Evolutionary conservation across 2,113 vertebrate genomes (phyloP).

Genomic region (Baryphthengus martii): DNA sequence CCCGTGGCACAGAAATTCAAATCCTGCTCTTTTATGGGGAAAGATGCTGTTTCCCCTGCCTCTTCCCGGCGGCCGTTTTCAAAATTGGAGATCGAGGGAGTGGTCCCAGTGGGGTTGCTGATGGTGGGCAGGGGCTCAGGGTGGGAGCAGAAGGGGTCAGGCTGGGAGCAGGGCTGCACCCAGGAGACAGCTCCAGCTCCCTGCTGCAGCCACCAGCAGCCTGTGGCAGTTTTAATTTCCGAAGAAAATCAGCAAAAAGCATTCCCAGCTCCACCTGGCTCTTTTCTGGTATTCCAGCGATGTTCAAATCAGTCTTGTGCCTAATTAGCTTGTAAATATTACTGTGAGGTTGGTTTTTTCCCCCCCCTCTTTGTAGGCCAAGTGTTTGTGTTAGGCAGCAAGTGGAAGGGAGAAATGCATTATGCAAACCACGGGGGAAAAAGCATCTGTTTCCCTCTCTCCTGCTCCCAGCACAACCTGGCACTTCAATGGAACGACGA

Average conservation of each 20-base stretch:
- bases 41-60: not conserved
- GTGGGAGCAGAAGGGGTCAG: not conserved
- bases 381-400: accelerated
- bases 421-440: not conserved
- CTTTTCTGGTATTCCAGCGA: not conserved
- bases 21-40: not conserved
- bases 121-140: too few species aligned
- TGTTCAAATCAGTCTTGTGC: not conserved
- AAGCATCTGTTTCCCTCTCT: not conserved
- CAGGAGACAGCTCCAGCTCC: not conserved
- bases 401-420: not conserved
- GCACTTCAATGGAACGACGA: not conserved
- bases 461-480: not conserved
- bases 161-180: not conserved
- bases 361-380: not conserved
- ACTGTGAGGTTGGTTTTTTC: not conserved
- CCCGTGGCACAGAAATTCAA: not conserved
- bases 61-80: not conserved
- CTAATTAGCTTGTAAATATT: not conserved
- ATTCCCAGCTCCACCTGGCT: not conserved
- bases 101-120: not conserved
- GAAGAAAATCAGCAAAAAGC: not conserved
- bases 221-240: not conserved
- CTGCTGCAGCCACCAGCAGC: not conserved
- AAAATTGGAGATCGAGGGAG: not conserved